A percentile compares a stretch with the other conserved stretches of the same genome.
Conservation (phyloP, 2,797 vertebrate species). For the Xiphorhynchus erythropygius region DNA sequence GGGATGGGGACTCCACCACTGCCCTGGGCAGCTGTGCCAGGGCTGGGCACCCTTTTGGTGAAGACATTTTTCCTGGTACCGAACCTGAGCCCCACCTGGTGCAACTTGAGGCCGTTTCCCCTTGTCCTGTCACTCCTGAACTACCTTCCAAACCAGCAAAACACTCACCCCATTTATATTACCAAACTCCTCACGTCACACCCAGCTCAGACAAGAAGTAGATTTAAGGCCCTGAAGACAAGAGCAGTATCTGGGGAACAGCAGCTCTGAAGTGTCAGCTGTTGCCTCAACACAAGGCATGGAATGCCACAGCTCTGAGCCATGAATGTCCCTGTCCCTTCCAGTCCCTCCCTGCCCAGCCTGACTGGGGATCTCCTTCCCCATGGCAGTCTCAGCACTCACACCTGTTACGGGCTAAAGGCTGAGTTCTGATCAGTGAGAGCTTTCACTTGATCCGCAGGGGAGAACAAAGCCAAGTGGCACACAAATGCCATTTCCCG, state of each 20-base stretch:
- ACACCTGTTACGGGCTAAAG: neutral
- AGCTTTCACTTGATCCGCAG: neutral
- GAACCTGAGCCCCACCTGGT: neutral
- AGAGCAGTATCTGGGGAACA: neutral
- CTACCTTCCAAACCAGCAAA: neutral
- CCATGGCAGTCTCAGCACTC: neutral
- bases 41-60: neutral
- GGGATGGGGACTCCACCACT: neutral
- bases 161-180: neutral
- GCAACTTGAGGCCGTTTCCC: rapidly evolving
- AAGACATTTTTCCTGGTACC: neutral
- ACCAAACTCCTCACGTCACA: neutral
- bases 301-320: neutral
- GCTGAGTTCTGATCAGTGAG: neutral
- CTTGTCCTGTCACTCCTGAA: neutral
- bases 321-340: neutral
- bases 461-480: neutral
- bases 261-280: neutral
- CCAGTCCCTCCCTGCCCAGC: neutral
- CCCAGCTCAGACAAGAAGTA: neutral
- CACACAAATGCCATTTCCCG: neutral
- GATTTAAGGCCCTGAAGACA: neutral
- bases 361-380: neutral
- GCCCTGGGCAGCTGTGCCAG: neutral
- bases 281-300: rapidly evolving